These are phyloP conservation scores for Lasioglossum lativentre DNA, from an alignment of 2,888 invertebrate genomes.

Conservation along the genomic window DNA sequence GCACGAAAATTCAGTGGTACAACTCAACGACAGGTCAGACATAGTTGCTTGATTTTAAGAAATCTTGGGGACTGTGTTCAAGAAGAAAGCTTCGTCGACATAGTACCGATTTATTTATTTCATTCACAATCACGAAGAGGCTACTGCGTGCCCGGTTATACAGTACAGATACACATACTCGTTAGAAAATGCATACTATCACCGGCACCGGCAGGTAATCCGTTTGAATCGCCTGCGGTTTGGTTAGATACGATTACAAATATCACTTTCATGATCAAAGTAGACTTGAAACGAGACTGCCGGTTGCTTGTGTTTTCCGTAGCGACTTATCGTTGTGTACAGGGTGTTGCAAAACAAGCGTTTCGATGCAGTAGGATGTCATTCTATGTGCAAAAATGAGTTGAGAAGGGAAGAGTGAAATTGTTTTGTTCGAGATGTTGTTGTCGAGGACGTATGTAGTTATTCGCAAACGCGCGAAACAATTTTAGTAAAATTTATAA, in stretches of 20 bases:
- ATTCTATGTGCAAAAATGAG: neutral
- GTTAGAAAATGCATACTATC: constrained; percentile 76
- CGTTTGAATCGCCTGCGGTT: constrained; percentile 49
- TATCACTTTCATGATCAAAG: constrained; percentile 70
- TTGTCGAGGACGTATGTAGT: too few relatives aligned
- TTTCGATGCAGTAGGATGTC: neutral
- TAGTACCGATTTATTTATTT: constrained; percentile 70
- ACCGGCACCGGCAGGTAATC: constrained; percentile 57
- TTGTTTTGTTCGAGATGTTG: too few relatives aligned
- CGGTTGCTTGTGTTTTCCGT: neutral
- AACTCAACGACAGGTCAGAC: too few relatives aligned
- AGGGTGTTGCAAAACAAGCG: neutral
- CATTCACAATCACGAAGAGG: constrained; percentile 75
- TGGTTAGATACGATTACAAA: constrained; percentile 54
- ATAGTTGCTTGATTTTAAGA: neutral
- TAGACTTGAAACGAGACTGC: constrained; percentile 70
- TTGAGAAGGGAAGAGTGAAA: neutral
- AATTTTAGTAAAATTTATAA: neutral
- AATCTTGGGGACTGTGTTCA: neutral
- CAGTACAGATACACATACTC: constrained; percentile 75
- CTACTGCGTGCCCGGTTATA: constrained; percentile 70
- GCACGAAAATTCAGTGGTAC: neutral
- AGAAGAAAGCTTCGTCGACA: neutral
- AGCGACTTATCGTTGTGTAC: neutral
- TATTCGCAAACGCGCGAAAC: too few relatives aligned